phyloP scores from a whole-genome alignment of 2,888 invertebrate genomes.

The Pseudococcus jackbeardsleyi region DNA sequence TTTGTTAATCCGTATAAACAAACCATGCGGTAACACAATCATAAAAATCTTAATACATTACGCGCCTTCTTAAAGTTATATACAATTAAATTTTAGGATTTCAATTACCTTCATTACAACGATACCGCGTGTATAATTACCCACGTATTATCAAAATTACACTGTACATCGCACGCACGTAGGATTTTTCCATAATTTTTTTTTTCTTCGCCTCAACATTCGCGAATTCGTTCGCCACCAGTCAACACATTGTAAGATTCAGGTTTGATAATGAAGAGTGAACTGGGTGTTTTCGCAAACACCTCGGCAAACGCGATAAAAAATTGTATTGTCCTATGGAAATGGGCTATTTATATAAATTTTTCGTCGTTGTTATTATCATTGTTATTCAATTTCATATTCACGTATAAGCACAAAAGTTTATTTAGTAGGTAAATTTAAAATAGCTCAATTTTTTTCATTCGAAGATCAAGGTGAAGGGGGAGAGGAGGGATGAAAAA shows the following conservation, averaged over 20 bases:
- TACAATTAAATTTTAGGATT: not conserved
- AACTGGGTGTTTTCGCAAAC: too few species aligned
- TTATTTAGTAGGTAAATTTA: too few species aligned
- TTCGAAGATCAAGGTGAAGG: too few species aligned
- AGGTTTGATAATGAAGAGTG: not conserved
- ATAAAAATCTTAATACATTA: not conserved
- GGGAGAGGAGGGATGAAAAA: too few species aligned
- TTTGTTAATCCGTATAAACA: slow-evolving; percentile 15
- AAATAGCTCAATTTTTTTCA: too few species aligned
- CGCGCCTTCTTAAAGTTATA: not conserved
- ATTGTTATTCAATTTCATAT: too few species aligned
- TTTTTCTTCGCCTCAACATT: not conserved
- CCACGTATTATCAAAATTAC: not conserved
- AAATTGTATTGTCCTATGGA: too few species aligned
- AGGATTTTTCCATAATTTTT: not conserved
- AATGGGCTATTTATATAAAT: too few species aligned
- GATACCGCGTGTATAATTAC: not conserved
- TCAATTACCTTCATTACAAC: not conserved
- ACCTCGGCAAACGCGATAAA: too few species aligned
- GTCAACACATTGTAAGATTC: not conserved
- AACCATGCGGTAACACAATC: slow-evolving; percentile 8
- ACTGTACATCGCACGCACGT: not conserved
- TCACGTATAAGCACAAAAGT: too few species aligned
- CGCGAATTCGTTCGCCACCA: not conserved
- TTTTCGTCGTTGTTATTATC: too few species aligned